Conservation (phyloP, 2,888 invertebrate genomes). For the Xanthostigma xanthostigma region DNA sequence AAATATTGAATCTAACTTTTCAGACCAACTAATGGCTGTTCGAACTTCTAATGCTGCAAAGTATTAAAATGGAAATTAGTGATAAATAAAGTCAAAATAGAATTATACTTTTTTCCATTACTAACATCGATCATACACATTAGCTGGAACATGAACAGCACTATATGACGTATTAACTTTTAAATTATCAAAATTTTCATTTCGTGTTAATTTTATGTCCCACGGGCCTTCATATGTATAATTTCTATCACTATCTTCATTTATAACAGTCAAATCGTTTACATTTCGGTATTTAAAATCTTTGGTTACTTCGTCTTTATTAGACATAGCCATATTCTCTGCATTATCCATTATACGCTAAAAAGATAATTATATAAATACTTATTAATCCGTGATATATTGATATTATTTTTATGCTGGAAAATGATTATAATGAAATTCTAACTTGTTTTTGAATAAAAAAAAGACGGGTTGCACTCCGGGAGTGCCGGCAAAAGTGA, state of each 20-base stretch:
- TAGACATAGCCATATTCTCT: conserved; percentile 60
- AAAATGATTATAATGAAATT: not conserved
- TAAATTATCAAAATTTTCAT: conserved; percentile 56
- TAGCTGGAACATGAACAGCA: conserved; percentile 90
- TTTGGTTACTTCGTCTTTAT: conserved; percentile 36
- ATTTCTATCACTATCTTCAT: conserved; percentile 5
- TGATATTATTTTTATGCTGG: not conserved
- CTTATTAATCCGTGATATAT: conserved; percentile 3
- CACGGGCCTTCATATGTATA: conserved; percentile 1
- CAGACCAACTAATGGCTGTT: conserved; percentile 91
- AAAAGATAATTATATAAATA: conserved; percentile 9
- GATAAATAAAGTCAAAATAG: not conserved
- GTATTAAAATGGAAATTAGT: conserved; percentile 2
- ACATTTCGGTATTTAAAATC: conserved; percentile 55
- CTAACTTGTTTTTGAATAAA: not conserved
- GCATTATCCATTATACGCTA: conserved; percentile 80
- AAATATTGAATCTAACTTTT: conserved; percentile 80
- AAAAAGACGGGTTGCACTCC: no score
- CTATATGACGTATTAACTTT: conserved; percentile 65
- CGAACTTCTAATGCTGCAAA: conserved; percentile 65
- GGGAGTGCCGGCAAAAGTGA: no score
- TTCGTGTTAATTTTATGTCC: conserved; percentile 6
- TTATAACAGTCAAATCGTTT: conserved; percentile 38
- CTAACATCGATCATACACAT: conserved; percentile 80
- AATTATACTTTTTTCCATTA: conserved; percentile 12